Conservation (phyloP, 2,888 invertebrate genomes). For the Hyppa rectilinea region DNA sequence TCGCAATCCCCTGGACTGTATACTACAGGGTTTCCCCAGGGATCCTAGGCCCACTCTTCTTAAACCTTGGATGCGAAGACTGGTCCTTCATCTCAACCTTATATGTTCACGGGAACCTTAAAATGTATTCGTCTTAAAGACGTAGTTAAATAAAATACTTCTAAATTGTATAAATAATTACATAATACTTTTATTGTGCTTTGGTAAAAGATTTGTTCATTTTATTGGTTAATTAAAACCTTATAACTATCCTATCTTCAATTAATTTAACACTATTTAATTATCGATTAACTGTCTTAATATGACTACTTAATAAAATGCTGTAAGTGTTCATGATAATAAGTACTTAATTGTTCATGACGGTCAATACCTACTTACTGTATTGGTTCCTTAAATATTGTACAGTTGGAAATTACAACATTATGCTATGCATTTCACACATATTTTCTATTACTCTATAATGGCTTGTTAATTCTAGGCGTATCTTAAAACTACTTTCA, state of each 20-base stretch:
- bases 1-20: neutral
- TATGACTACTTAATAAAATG: conserved; percentile 27
- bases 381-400: conserved; percentile 14
- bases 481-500: conserved; percentile 7
- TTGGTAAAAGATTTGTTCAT: conserved; percentile 61
- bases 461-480: neutral
- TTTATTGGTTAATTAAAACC: conserved; percentile 38
- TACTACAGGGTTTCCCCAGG: conserved; percentile 8
- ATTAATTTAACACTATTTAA: conserved; percentile 4
- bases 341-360: conserved; percentile 51
- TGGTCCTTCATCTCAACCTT: neutral
- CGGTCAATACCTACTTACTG: neutral
- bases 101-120: conserved; percentile 1
- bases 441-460: conserved; percentile 13
- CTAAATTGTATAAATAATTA: conserved; percentile 45
- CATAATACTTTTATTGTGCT: conserved; percentile 64
- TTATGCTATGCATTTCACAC: conserved; percentile 18
- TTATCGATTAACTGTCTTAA: conserved; percentile 31
- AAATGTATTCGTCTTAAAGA: conserved; percentile 25
- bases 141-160: conserved; percentile 27
- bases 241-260: conserved; percentile 12
- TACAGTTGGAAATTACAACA: conserved; percentile 42
- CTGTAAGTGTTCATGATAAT: conserved; percentile 20
- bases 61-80: neutral
- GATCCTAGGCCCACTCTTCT: conserved; percentile 20